Conservation (phyloP, 2,888 invertebrate genomes). For the Sthenelais limicola region DNA sequence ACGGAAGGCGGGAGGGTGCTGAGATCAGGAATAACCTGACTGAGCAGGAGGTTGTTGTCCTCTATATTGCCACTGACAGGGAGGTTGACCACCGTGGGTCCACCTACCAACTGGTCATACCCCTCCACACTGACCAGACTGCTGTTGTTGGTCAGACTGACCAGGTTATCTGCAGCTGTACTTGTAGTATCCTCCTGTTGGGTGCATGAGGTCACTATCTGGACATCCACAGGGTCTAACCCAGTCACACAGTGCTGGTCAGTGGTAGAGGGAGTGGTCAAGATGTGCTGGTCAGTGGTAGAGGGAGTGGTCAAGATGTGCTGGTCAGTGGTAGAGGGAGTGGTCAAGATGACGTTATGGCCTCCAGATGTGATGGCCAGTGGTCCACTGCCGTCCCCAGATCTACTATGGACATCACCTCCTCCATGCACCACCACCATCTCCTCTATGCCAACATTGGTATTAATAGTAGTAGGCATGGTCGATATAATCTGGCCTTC, state of each 20-base stretch:
- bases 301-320: constrained; percentile 21
- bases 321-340: constrained; percentile 5
- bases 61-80: neutral
- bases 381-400: neutral
- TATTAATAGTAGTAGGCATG: no score
- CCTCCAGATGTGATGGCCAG: constrained; percentile 8
- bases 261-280: constrained; percentile 1
- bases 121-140: constrained; percentile 2
- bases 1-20: no score
- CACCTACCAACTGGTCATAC: no score
- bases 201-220: no score
- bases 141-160: constrained; percentile 27
- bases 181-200: neutral
- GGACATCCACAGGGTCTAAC: neutral
- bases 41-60: neutral
- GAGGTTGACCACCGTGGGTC: neutral
- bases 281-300: neutral
- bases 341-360: neutral
- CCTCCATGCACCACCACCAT: neutral
- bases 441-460: no score
- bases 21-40: no score
- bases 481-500: no score
- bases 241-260: neutral
- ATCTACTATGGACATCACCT: neutral
- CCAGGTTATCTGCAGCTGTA: constrained; percentile 12